phyloP scores from a whole-genome alignment of 2,113 vertebrate genomes.

The Mixornis gularis region DNA sequence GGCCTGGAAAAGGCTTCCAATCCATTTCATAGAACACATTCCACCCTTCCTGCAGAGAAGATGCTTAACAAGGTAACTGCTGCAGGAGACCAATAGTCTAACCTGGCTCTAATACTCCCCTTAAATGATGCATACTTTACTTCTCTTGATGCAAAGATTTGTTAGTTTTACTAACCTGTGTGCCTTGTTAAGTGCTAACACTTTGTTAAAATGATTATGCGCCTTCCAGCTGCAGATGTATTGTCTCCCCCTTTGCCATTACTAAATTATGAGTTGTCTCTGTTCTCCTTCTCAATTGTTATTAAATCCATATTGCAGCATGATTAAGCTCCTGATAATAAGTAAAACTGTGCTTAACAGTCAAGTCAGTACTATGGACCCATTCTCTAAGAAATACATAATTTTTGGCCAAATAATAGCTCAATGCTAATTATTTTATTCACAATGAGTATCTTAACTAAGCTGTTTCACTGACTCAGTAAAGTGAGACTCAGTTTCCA shows the following conservation, averaged over 20 bases:
- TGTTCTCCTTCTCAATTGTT: background rate
- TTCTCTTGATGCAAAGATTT: conserved; percentile 37
- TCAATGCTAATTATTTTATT: background rate
- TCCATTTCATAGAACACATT: conserved; percentile 4
- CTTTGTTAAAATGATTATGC: background rate
- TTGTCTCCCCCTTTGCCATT: background rate
- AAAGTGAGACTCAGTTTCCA: background rate
- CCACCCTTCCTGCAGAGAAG: conserved; percentile 38
- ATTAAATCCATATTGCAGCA: background rate
- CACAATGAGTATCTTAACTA: background rate
- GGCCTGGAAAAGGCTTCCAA: conserved; percentile 19
- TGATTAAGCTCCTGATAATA: background rate
- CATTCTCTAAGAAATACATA: background rate
- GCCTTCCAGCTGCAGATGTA: conserved; percentile 11
- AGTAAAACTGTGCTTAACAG: background rate
- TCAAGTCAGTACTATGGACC: background rate
- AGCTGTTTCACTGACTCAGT: background rate
- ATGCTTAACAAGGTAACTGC: conserved; percentile 31
- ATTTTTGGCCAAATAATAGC: background rate
- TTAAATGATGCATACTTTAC: conserved; percentile 62
- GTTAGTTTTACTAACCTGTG: conserved; percentile 50
- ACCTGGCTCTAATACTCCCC: conserved; percentile 28
- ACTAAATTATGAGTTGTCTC: conserved; percentile 14
- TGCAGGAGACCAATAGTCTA: background rate
- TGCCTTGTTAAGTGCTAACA: conserved; percentile 26